phyloP scores from a whole-genome alignment of 2,888 invertebrate genomes.

The Crematogaster levior region DNA sequence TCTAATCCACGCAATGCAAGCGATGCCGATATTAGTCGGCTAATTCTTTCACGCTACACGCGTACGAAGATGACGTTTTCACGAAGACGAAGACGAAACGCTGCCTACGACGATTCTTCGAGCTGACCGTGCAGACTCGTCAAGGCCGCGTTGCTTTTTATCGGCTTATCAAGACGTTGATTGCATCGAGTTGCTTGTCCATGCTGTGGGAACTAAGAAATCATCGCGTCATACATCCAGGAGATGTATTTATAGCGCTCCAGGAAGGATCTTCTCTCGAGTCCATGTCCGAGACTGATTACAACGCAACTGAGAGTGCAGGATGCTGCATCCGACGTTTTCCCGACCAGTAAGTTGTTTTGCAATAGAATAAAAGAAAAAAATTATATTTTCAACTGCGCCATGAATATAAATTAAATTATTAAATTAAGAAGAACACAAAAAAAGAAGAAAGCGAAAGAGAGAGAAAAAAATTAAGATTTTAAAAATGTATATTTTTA shows the following conservation, averaged over 20 bases:
- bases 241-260: constrained; percentile 78
- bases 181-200: constrained; percentile 52
- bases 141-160: constrained; percentile 75
- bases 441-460: neutral
- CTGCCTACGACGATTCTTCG: constrained; percentile 68
- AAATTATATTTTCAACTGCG: neutral
- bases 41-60: constrained; percentile 46
- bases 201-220: constrained; percentile 75
- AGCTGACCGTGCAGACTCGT: constrained; percentile 75
- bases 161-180: constrained; percentile 72
- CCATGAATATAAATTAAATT: neutral
- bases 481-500: neutral
- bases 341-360: neutral
- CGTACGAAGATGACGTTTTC: constrained; percentile 61
- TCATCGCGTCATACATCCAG: constrained; percentile 76
- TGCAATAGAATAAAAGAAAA: neutral
- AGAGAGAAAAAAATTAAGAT: neutral
- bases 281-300: constrained; percentile 65
- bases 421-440: neutral
- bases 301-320: constrained; percentile 21
- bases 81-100: constrained; percentile 61
- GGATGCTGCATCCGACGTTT: constrained; percentile 19
- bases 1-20: constrained; percentile 19
- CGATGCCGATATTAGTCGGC: constrained; percentile 35
- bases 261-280: constrained; percentile 61